Percentiles rank a stretch among this genome's conserved stretches.
Evolutionary conservation across 2,113 vertebrate species (phyloP).

Genomic region (Oreochromis spilurus): DNA sequence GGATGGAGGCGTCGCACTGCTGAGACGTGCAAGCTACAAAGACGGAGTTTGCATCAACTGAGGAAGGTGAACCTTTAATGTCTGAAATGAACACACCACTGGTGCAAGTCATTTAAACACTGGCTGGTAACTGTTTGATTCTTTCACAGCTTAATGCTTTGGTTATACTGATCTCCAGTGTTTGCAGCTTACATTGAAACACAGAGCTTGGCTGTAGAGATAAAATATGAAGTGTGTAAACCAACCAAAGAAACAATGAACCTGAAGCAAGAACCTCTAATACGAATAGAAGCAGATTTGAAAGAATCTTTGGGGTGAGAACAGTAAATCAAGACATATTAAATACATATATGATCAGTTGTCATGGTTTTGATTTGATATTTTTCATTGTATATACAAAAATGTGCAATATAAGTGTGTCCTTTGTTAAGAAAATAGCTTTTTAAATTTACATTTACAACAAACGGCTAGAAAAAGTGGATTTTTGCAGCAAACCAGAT

Average conservation of each 20-base stretch:
- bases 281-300: background rate
- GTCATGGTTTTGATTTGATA: background rate
- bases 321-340: background rate
- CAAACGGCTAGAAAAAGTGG: background rate
- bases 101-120: background rate
- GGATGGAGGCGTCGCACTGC: background rate
- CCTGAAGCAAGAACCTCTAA: background rate
- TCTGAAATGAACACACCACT: conserved; percentile 13
- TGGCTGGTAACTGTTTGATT: background rate
- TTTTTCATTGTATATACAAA: background rate
- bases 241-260: background rate
- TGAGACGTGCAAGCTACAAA: background rate
- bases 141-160: background rate
- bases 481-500: background rate
- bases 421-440: background rate
- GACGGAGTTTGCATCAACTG: background rate
- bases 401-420: background rate
- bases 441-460: background rate
- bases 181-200: background rate
- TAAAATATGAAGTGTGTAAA: background rate
- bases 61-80: background rate
- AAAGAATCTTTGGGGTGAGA: background rate
- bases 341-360: background rate
- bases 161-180: background rate
- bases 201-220: background rate